Evolutionary conservation across 1,140 invertebrate species (phyloP), one percentile per base, ranked within the genome.

Genomic region (Drosophila mauritiana): DNA sequence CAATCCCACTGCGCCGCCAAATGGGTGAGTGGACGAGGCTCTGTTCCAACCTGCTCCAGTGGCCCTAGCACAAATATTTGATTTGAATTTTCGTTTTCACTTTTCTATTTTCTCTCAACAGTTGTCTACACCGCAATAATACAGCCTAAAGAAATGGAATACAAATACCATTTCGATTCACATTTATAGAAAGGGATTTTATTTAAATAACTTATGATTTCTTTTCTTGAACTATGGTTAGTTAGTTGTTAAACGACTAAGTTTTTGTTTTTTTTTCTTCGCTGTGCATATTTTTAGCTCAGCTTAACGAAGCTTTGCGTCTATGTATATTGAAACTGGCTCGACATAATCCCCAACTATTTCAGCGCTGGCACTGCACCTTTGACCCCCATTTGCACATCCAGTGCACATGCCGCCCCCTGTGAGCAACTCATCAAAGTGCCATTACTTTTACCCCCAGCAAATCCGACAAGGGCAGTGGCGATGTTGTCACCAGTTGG

Each of bases 301-400:
- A 54, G 45, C 46, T 68, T 27, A 20, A n/a, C 25, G 73, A 48
- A 45, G 65, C 57, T 77, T 73, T 64, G 62, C 54, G 61, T 52
- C 69, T 67, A 52, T 31, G 7, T 31, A 31, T 59, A 46, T 36
- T 73, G 62, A 59, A 69, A 74, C 74, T 79, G 79, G 54, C 58
- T 73, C 72, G 43, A 62, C 56, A 59, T 89, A 83, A 89, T 89
- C 84, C 84, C 55, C 59, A 34, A 69, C 62, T 57, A 83, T 88
- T 82, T 86, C 82, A 80, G 70, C 82, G 67, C 83, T 79, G 70
- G 39, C 83, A 81, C 39, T 89, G 84, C 83, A 88, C 83, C 83
- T 88, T 89, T 89, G 76, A 73, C 79, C 61, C 43, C 52, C 27
- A 48, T 39, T 34, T 56, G 49, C 39, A 25, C 31, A 55, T n/a